Evolutionary conservation across 2,113 vertebrate species (phyloP), one percentile per base, ranked within the genome.

Genomic region (Oxyruncus cristatus): DNA sequence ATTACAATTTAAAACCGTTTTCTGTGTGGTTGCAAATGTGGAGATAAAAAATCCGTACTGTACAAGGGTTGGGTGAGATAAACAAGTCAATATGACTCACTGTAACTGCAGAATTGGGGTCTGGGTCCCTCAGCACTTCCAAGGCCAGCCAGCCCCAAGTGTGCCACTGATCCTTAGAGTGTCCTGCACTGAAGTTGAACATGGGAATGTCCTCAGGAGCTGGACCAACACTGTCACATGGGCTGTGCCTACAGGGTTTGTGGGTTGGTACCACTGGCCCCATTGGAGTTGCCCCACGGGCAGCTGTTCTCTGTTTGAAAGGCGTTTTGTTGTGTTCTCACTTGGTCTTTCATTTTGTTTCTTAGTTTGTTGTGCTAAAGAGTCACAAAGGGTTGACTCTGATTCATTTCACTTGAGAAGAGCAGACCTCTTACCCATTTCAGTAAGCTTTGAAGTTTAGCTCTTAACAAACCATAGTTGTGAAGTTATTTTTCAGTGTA

Each of bases 31-130:
- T 82, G 41, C 55, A 80, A 61, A 32, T 68, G 49, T 92, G 92
- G 93, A 97, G 78, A 76, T 96, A 94, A 47, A 84, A 96, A 89
- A 72, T 66, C 24, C 9, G 1, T 81, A 9, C 44, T 96, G 46
- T 96, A 75, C 85, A 96, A 85, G 83, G 46, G 11, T 76, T 75
- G 79, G 89, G 12, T 22, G 14, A 62, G 28, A 65, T 53, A 47
- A 11, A 37, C 66, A 89, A 98, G 96, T 97, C 96, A 97, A 56
- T 97, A 76, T 98, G 97, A 97, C 85, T 94, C 95, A 95, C 4
- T 46, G 24, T 70, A 63, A 26, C 87, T 75, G 74, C 71, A 58
- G 92, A 80, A 18, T 6, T 47, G 47, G 23, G 35, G 49, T 28
- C 23, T 73, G 33, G 59, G 61, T 70, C 81, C 84, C 35, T 16